phyloP scores from a whole-genome alignment of 2,888 invertebrate species.

The Cyclophora punctaria region DNA sequence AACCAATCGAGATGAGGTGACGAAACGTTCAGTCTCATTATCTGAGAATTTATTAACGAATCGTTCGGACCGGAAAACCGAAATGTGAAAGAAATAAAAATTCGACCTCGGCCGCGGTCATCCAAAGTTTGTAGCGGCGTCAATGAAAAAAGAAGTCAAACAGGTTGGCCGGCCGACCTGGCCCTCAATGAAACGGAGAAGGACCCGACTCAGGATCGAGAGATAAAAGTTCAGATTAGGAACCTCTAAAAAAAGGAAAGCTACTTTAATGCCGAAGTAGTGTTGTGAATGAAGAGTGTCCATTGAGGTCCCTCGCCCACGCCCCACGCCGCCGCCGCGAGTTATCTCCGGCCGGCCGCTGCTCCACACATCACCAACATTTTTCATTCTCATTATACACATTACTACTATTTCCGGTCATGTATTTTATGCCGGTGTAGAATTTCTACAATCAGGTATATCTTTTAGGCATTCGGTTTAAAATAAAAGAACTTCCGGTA shows the following conservation, averaged over 20 bases:
- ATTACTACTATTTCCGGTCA: not conserved
- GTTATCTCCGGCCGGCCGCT: slow-evolving; percentile 36
- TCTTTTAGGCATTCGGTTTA: too few species aligned
- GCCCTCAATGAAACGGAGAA: slow-evolving; percentile 70
- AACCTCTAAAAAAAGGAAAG: slow-evolving; percentile 63
- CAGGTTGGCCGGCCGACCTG: slow-evolving; percentile 64
- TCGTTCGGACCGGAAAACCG: slow-evolving; percentile 72
- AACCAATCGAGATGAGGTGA: slow-evolving; percentile 74
- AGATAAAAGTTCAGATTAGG: slow-evolving; percentile 73
- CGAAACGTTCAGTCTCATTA: slow-evolving; percentile 76
- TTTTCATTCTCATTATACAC: slow-evolving; percentile 2
- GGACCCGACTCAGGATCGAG: slow-evolving; percentile 64
- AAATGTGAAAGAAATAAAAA: slow-evolving; percentile 75
- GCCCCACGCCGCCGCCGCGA: slow-evolving; percentile 38
- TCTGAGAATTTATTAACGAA: slow-evolving; percentile 76
- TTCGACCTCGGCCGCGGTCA: slow-evolving; percentile 74
- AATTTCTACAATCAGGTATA: too few species aligned
- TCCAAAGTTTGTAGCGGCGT: slow-evolving; percentile 68
- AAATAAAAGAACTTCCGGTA: too few species aligned
- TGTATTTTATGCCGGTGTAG: too few species aligned
- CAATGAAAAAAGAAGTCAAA: slow-evolving; percentile 73
- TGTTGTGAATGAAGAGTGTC: slow-evolving; percentile 72
- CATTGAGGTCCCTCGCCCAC: slow-evolving; percentile 70
- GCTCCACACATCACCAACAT: slow-evolving; percentile 31
- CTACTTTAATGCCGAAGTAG: slow-evolving; percentile 66